phyloP scores from a whole-genome alignment of 1,140 invertebrate genomes.

The Euwallacea similis region DNA sequence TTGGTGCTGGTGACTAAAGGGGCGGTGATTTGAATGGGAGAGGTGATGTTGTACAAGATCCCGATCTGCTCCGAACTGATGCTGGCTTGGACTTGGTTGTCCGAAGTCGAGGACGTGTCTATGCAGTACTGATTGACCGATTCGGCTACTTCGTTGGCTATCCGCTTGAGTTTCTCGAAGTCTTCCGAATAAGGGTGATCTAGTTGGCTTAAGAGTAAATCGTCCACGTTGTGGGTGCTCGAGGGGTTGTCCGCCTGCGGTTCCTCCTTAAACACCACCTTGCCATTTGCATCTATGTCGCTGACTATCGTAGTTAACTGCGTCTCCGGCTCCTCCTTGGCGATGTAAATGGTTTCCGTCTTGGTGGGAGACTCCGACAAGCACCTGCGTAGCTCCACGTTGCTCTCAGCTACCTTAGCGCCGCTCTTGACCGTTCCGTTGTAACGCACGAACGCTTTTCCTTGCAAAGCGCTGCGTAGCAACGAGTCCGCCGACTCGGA shows the following conservation, averaged over 20 bases:
- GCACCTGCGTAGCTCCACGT: conserved; percentile 55
- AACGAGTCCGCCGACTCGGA: conserved; percentile 69
- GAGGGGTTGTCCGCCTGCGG: conserved; percentile 58
- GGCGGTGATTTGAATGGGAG: conserved; percentile 51
- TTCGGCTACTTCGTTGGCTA: conserved; percentile 73
- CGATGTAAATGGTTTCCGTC: conserved; percentile 54
- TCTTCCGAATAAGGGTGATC: conserved; percentile 70
- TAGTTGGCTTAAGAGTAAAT: conserved; percentile 70
- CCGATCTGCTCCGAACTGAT: conserved; percentile 56
- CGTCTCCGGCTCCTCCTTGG: conserved; percentile 54
- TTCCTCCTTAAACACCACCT: conserved; percentile 53
- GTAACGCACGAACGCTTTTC: conserved; percentile 65
- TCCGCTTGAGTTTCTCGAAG: conserved; percentile 73
- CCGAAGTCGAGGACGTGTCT: conserved; percentile 57
- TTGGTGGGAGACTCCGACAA: conserved; percentile 58
- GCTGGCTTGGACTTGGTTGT: conserved; percentile 56
- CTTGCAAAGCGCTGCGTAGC: conserved; percentile 77
- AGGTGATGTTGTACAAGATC: conserved; percentile 48
- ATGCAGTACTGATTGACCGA: conserved; percentile 71
- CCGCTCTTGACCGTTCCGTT: conserved; percentile 51
- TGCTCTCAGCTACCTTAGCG: conserved; percentile 53
- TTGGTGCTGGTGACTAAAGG: conserved; percentile 60
- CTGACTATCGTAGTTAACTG: conserved; percentile 54
- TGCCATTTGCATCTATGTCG: conserved; percentile 55
- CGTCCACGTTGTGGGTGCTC: conserved; percentile 65